These are phyloP conservation scores for Sminthurides bifidus DNA, from an alignment of 1,140 invertebrate species.

Conservation along the genomic window DNA sequence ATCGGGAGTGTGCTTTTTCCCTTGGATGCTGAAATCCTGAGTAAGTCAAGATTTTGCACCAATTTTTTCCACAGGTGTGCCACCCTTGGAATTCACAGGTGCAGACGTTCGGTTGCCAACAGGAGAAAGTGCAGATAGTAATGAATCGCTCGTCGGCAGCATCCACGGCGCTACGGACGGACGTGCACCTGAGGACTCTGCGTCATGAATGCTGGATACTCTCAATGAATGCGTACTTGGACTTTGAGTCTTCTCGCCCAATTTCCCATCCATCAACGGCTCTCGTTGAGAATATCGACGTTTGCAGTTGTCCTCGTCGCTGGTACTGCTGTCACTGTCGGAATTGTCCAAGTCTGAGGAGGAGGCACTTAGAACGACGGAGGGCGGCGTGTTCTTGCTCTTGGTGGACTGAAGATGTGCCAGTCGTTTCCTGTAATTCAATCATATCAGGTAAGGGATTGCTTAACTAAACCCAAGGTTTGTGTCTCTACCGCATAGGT, in stretches of 20 bases:
- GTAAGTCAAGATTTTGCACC: neutral
- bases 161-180: conserved; percentile 26
- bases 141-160: conserved; percentile 18
- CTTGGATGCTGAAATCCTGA: neutral
- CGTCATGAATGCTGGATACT: too few species aligned
- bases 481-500: too few species aligned
- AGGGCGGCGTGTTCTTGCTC: conserved; percentile 13
- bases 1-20: neutral
- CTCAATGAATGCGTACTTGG: too few species aligned
- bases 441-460: neutral
- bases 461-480: neutral
- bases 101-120: conserved; percentile 18
- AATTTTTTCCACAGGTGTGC: conserved; percentile 8
- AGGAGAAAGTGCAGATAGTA: conserved; percentile 19
- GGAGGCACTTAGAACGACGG: conserved; percentile 13
- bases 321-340: conserved; percentile 1
- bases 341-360: conserved; percentile 13
- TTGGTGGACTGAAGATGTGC: conserved; percentile 11
- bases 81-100: too few species aligned
- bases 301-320: neutral
- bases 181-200: too few species aligned
- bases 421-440: conserved; percentile 16
- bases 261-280: too few species aligned
- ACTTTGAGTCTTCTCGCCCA: too few species aligned
- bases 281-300: too few species aligned